These are phyloP conservation scores for Nesidiocoris tenuis DNA, from an alignment of 2,888 invertebrate genomes.

Conservation along the genomic window DNA sequence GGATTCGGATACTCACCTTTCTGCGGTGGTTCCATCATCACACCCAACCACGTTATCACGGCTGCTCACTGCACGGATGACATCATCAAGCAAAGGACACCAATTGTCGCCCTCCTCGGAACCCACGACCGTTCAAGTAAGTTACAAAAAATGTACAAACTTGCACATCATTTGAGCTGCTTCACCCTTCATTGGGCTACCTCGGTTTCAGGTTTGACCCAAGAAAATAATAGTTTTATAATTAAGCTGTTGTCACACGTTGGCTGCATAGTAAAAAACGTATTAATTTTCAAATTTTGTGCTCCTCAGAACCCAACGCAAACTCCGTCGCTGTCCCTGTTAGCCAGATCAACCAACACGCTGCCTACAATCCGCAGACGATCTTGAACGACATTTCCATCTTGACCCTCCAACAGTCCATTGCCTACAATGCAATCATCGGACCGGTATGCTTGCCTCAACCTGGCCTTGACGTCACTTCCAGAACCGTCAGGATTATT, in stretches of 20 bases:
- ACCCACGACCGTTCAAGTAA: conserved; percentile 56
- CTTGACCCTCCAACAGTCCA: conserved; percentile 10
- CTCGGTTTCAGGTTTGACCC: too few species aligned
- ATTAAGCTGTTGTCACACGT: too few species aligned
- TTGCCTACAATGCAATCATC: conserved; percentile 22
- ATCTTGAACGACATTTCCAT: conserved; percentile 21
- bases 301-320: neutral
- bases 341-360: conserved; percentile 12
- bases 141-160: too few species aligned
- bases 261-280: too few species aligned
- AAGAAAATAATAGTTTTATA: too few species aligned
- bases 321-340: conserved; percentile 1
- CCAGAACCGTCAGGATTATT: conserved; percentile 15
- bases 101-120: conserved; percentile 56
- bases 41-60: conserved; percentile 56
- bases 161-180: too few species aligned
- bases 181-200: too few species aligned
- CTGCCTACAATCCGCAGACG: neutral
- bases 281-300: too few species aligned
- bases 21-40: conserved; percentile 62
- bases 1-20: conserved; percentile 50
- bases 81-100: conserved; percentile 50
- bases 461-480: conserved; percentile 13
- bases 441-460: conserved; percentile 27
- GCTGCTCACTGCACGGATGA: conserved; percentile 61